These are phyloP conservation scores for Strigamia crassipes DNA, from an alignment of 2,888 invertebrate species.

Conservation along the genomic window DNA sequence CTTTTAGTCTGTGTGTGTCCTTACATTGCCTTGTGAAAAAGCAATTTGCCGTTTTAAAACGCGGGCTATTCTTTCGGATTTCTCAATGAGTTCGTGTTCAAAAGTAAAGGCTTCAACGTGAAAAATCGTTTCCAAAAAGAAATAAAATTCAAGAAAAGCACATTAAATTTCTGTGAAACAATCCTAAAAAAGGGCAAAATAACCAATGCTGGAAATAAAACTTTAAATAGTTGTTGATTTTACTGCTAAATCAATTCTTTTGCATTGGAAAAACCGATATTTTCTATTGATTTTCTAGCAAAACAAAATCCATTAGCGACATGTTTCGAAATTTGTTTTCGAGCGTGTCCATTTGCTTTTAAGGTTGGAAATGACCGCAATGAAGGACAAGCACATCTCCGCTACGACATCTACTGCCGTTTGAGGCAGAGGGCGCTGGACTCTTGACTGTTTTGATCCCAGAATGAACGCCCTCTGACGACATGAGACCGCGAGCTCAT, in stretches of 20 bases:
- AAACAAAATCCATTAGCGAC: neutral
- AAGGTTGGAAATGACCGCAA: neutral
- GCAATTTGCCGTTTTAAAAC: slow-evolving; percentile 39
- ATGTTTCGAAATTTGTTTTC: neutral
- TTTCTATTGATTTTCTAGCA: too few species aligned
- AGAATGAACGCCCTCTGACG: slow-evolving; percentile 40
- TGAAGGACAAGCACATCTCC: neutral
- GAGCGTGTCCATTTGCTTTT: slow-evolving; percentile 12
- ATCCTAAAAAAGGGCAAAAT: too few species aligned
- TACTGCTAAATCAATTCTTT: too few species aligned
- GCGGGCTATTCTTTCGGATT: slow-evolving; percentile 26
- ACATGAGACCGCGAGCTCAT: slow-evolving; percentile 29
- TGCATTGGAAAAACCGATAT: too few species aligned
- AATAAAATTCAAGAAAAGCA: neutral
- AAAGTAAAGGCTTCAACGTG: neutral
- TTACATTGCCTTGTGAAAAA: slow-evolving; percentile 42
- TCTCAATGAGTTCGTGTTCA: slow-evolving; percentile 35
- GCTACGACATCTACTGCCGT: neutral
- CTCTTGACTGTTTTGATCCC: slow-evolving; percentile 37
- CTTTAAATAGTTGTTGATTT: too few species aligned
- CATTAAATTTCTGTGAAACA: too few species aligned
- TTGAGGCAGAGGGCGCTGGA: slow-evolving; percentile 40
- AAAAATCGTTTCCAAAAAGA: neutral
- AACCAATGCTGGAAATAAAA: too few species aligned
- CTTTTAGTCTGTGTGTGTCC: neutral